Base-by-base conservation (phyloP, 2,797 vertebrate genomes). In the Balearica regulorum region DNA sequence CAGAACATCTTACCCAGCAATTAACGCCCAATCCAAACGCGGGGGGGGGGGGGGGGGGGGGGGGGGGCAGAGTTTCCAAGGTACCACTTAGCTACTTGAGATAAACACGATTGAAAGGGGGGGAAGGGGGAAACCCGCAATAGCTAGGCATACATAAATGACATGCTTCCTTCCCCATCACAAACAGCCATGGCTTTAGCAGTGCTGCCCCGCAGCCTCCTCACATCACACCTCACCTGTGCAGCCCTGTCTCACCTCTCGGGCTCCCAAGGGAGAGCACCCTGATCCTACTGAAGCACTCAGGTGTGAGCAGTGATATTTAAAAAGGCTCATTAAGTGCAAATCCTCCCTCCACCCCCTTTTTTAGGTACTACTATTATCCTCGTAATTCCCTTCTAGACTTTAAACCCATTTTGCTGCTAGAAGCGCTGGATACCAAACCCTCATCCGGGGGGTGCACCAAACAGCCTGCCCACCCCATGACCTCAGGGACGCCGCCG, bases 11-110 rank as follows among this genome's bases (percentile, higher is more conserved):
- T 31, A 72, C 18, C 61, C 81, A 77, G 53, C 46, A 91, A 85
- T 87, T 87, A 87, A 89, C 0, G 0, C 53, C 44, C 64, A 80
- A 89, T 77, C 83, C 71, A 96, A 89, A 89, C 84, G 92, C 39
- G 39, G 39, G 39, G 11, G 39, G 11, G 49, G 49, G 48, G 24
- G 24, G 26, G 49, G 25, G 12, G 8, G 25, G 92, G 8, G 53
- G 51, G 81, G 41, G 60, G 51, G 81, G 37, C 68, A 84, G 79
- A 91, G 87, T 92, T 95, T 92, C 92, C 92, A 96, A 92, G 90
- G 81, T 77, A 95, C 68, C 78, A 94, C 64, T 93, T 77, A 68
- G 75, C 68, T 71, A 58, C 43, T 75, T 28, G 51, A 89, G 57
- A 89, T 61, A 94, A 94, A 83, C 48, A 91, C 1, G 7, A 31